phyloP scores from a whole-genome alignment of 2,113 vertebrate species.

The Corynorhinus townsendii region DNA sequence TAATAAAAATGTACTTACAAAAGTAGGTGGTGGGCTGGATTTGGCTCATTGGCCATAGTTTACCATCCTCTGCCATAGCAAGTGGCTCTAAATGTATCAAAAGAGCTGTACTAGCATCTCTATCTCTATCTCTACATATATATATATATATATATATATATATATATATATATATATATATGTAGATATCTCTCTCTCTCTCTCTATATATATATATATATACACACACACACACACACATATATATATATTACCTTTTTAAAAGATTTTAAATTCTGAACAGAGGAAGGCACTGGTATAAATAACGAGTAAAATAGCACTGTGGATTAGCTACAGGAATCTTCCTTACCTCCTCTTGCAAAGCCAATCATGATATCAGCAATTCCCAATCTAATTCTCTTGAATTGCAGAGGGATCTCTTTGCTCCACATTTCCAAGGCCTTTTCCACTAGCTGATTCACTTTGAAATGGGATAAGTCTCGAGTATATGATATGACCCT shows the following conservation, averaged over 20 bases:
- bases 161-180: not conserved
- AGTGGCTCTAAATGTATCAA: not conserved
- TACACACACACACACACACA: not conserved
- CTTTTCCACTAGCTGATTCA: slow-evolving; percentile 69
- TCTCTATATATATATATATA: no score
- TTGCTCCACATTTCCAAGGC: slow-evolving; percentile 77
- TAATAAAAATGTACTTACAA: not conserved
- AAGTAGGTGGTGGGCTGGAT: not conserved
- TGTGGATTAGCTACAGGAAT: not conserved
- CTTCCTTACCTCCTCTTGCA: slow-evolving; percentile 70
- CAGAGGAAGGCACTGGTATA: not conserved
- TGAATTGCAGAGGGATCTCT: slow-evolving; percentile 75
- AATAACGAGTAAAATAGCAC: not conserved
- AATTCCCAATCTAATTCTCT: accelerated
- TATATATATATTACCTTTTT: not conserved
- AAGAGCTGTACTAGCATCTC: not conserved
- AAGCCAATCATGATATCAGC: slow-evolving; percentile 82
- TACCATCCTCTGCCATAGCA: not conserved
- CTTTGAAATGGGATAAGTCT: slow-evolving; percentile 36
- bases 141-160: not conserved
- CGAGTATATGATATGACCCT: slow-evolving; percentile 74
- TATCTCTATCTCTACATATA: not conserved
- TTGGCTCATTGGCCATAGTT: not conserved
- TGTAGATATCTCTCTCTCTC: not conserved
- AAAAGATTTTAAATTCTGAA: not conserved